Conservation (phyloP, 2,888 invertebrate genomes). For the Spodoptera littoralis region DNA sequence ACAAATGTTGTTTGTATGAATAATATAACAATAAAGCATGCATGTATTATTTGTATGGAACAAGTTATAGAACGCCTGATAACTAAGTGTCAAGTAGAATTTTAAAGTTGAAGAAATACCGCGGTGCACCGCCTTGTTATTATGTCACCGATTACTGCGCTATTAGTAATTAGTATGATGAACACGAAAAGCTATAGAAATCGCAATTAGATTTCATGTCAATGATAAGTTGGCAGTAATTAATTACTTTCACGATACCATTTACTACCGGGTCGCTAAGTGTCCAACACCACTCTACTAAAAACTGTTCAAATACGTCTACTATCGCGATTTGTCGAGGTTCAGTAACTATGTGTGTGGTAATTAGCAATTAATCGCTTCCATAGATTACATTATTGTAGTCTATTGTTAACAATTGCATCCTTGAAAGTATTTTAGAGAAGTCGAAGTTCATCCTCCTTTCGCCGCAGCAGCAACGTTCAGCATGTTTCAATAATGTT, state of each 20-base stretch:
- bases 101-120: neutral
- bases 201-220: conserved; percentile 44
- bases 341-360: conserved; percentile 22
- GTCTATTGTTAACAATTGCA: conserved; percentile 33
- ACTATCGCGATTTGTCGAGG: conserved; percentile 18
- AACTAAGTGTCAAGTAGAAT: conserved; percentile 6
- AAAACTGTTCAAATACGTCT: conserved; percentile 17
- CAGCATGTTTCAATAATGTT: conserved; percentile 63
- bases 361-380: conserved; percentile 26
- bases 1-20: conserved; percentile 55
- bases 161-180: conserved; percentile 14
- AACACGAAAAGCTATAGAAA: conserved; percentile 42
- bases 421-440: conserved; percentile 55
- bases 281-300: conserved; percentile 19
- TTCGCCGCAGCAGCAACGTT: conserved; percentile 55
- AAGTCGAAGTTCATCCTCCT: conserved; percentile 61
- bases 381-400: conserved; percentile 32
- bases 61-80: conserved; percentile 31
- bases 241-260: conserved; percentile 49
- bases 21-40: conserved; percentile 41
- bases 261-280: conserved; percentile 43
- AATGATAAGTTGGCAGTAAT: conserved; percentile 46
- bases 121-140: neutral
- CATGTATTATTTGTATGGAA: conserved; percentile 13
- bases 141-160: neutral